Evolutionary conservation across 2,797 vertebrate species (phyloP).

Genomic region (Scleropages formosus): DNA sequence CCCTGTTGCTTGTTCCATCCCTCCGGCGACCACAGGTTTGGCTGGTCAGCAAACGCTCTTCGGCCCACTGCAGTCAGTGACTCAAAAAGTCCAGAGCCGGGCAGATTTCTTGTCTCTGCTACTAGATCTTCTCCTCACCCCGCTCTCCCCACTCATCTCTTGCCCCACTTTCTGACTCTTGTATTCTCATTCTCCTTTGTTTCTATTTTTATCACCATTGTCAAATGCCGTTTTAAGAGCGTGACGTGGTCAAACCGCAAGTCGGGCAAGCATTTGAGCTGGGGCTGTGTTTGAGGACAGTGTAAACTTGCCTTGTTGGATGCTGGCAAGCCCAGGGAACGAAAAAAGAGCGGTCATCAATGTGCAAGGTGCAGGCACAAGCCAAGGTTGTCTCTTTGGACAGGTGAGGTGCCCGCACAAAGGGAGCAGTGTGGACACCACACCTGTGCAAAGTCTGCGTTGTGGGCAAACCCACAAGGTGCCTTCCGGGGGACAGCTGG

Average conservation of each 20-base stretch:
- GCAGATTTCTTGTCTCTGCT: constrained; percentile 33
- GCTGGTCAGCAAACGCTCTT: constrained; percentile 24
- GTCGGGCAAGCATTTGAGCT: constrained; percentile 2
- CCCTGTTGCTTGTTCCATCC: background rate
- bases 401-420: no score
- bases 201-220: background rate
- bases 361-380: no score
- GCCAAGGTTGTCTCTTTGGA: no score
- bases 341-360: no score
- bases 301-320: background rate
- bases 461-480: no score
- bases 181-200: background rate
- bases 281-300: background rate
- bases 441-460: no score
- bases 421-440: no score
- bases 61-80: constrained; percentile 31
- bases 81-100: constrained; percentile 31
- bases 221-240: constrained; percentile 36
- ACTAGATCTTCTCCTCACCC: background rate
- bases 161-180: background rate
- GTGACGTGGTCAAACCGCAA: constrained; percentile 34
- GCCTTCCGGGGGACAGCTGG: no score
- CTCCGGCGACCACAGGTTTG: constrained; percentile 8
- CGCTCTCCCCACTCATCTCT: background rate
- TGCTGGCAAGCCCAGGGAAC: no score